phyloP scores from a whole-genome alignment of 2,888 invertebrate genomes.

The Adineta ricciae region DNA sequence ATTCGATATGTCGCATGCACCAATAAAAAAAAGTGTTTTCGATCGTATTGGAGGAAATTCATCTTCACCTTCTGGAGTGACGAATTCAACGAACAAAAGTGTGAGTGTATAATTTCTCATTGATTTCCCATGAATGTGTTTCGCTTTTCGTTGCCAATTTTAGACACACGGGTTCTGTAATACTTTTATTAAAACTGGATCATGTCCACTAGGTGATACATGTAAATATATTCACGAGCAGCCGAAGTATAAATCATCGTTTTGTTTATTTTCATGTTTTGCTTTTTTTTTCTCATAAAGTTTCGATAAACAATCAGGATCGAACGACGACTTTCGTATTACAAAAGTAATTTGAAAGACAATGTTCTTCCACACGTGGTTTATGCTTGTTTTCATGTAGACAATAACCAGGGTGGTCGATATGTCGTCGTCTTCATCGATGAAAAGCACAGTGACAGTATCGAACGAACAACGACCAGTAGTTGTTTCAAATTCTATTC shows the following conservation, averaged over 20 bases:
- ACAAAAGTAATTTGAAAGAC: neutral
- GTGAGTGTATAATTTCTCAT: neutral
- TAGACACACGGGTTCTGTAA: conserved; percentile 13
- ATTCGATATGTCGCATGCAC: neutral
- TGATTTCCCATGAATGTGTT: no score
- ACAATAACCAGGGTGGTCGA: neutral
- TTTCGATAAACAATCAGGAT: neutral
- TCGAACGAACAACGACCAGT: neutral
- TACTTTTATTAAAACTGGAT: neutral
- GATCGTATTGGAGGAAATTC: neutral
- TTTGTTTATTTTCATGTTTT: neutral
- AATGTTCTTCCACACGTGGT: neutral
- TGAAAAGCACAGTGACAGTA: conserved; percentile 1
- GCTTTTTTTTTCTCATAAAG: no score
- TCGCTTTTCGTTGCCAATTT: no score
- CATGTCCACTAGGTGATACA: neutral
- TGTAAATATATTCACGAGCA: conserved; percentile 7
- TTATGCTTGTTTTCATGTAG: neutral
- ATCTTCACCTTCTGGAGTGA: neutral
- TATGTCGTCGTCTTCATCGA: neutral
- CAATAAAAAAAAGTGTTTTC: conserved; percentile 10
- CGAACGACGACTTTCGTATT: neutral
- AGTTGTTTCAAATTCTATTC: neutral
- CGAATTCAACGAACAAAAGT: neutral
- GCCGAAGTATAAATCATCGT: neutral